Evolutionary conservation across 2,888 invertebrate genomes (phyloP).

Genomic region (Apamea epomidion): DNA sequence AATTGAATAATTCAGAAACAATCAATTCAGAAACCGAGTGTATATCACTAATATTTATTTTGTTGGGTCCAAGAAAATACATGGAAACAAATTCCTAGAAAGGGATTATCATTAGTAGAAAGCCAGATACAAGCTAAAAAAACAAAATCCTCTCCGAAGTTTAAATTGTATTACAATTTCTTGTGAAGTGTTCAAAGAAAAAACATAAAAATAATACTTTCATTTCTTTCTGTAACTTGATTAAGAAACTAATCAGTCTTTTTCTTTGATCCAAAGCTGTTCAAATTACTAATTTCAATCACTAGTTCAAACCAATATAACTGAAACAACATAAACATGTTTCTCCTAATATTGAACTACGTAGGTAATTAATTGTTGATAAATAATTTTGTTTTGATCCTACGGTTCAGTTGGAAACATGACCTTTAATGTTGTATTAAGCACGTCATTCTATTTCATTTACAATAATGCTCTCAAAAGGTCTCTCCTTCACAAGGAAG

Average conservation of each 20-base stretch:
- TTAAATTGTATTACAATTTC: slow-evolving; percentile 12
- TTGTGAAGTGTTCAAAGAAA: not conserved
- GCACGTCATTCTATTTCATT: not conserved
- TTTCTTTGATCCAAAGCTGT: slow-evolving; percentile 10
- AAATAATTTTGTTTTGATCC: not conserved
- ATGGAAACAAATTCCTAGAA: not conserved
- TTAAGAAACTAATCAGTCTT: not conserved
- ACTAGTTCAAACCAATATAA: not conserved
- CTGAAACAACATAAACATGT: not conserved
- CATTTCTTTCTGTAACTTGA: slow-evolving; percentile 21
- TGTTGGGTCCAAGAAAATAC: not conserved
- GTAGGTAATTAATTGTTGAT: not conserved
- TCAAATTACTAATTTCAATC: not conserved
- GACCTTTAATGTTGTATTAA: not conserved
- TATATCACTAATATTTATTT: not conserved
- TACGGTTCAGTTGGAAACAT: not conserved
- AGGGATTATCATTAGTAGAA: not conserved
- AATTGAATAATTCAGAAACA: too few species aligned
- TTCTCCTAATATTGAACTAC: slow-evolving; percentile 4
- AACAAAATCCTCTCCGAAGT: not conserved
- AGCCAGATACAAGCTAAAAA: not conserved
- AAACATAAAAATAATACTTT: not conserved
- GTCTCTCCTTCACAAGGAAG: too few species aligned
- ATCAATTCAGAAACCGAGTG: not conserved
- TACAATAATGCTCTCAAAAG: too few species aligned